These are phyloP conservation scores for Spheniscus mendiculus DNA, from an alignment of 2,113 vertebrate genomes.

Conservation along the genomic window DNA sequence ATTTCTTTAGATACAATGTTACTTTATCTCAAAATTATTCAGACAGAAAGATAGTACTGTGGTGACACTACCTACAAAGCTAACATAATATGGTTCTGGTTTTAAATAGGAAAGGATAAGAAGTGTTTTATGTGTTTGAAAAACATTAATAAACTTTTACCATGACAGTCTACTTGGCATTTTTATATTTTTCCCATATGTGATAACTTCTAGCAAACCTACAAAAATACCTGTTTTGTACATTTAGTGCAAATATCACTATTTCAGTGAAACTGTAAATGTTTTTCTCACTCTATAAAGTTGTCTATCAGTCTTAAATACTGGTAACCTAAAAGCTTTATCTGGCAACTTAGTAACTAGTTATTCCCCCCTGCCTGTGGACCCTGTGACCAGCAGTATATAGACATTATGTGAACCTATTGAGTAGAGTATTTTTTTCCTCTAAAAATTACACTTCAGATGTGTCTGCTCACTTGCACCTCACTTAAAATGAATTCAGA, in stretches of 20 bases:
- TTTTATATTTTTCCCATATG: accelerated
- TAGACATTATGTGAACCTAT: neutral
- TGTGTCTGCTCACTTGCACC: neutral
- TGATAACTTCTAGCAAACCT: neutral
- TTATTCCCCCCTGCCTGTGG: neutral
- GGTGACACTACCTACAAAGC: neutral
- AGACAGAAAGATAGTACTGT: neutral
- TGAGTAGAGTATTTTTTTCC: neutral
- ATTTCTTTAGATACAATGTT: neutral
- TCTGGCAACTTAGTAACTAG: neutral
- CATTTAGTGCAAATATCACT: neutral
- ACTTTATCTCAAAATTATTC: neutral
- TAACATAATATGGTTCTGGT: neutral
- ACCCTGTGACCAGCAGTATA: neutral
- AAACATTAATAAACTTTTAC: neutral
- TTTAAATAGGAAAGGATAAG: neutral
- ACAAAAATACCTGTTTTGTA: neutral
- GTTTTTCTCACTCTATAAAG: neutral
- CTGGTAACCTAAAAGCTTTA: neutral
- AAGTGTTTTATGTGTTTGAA: neutral
- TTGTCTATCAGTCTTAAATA: neutral
- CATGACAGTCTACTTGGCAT: neutral
- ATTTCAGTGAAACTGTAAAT: neutral
- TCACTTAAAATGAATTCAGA: neutral
- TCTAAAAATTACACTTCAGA: neutral